phyloP scores from a whole-genome alignment of 30 jellyfish, hydroid and myxozoan genomes.

The Cassiopea xamachana region DNA sequence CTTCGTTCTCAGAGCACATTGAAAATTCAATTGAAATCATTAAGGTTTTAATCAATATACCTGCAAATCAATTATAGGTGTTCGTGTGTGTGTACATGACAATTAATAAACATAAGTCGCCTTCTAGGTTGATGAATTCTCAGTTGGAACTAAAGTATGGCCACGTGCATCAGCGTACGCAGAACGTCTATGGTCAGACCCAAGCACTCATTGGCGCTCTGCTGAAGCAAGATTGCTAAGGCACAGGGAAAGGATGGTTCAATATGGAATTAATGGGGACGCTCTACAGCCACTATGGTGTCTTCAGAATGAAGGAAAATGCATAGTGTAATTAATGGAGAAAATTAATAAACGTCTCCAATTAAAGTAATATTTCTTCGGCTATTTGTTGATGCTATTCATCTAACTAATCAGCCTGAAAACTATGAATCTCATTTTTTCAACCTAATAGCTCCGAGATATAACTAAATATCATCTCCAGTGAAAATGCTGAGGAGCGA shows the following conservation, averaged over 20 bases:
- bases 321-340: slow-evolving; percentile 26
- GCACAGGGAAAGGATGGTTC: slow-evolving; percentile 88
- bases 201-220: slow-evolving; percentile 81
- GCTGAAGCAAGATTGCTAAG: slow-evolving; percentile 84
- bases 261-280: slow-evolving; percentile 82
- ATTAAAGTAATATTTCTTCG: too few relatives aligned
- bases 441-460: too few relatives aligned
- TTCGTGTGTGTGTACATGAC: too few relatives aligned
- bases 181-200: slow-evolving; percentile 94
- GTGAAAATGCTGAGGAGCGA: too few relatives aligned
- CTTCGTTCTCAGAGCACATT: too few relatives aligned
- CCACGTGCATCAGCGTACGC: slow-evolving; percentile 95
- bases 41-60: too few relatives aligned
- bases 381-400: background rate
- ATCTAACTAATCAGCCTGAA: background rate
- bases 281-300: slow-evolving; percentile 94
- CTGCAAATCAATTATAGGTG: too few relatives aligned
- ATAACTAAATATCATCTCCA: too few relatives aligned
- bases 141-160: slow-evolving; percentile 88
- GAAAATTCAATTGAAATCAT: too few relatives aligned
- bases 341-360: background rate
- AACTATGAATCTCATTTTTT: too few relatives aligned
- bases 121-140: slow-evolving; percentile 75
- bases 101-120: too few relatives aligned
- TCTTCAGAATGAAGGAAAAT: slow-evolving; percentile 86